Evolutionary conservation across 2,888 invertebrate genomes (phyloP).

Genomic region (Andrena praecox): DNA sequence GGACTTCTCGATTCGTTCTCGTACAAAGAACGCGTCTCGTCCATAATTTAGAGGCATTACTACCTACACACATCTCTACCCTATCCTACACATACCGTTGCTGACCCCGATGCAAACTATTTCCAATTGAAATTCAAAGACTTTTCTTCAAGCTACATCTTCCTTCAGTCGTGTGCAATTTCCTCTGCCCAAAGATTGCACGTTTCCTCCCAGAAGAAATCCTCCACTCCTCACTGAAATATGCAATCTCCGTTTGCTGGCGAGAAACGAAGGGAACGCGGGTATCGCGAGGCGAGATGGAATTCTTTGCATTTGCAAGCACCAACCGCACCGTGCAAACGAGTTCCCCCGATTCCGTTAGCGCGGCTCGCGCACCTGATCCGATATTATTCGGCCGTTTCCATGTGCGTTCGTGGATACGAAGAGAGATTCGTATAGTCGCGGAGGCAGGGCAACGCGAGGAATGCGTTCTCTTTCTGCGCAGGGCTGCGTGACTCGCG

Average conservation of each 20-base stretch:
- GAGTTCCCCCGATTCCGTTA: constrained; percentile 39
- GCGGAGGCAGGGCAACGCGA: constrained; percentile 7
- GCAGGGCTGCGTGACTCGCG: constrained; percentile 36
- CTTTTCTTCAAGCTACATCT: too few relatives aligned
- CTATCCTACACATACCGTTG: too few relatives aligned
- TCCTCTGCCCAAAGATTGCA: too few relatives aligned
- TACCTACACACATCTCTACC: too few relatives aligned
- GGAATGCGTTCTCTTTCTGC: constrained; percentile 58
- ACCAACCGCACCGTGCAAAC: constrained; percentile 28
- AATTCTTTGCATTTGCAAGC: constrained; percentile 37
- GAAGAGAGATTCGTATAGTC: constrained; percentile 1
- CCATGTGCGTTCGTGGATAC: constrained; percentile 26
- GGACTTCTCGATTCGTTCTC: too few relatives aligned
- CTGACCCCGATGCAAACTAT: too few relatives aligned
- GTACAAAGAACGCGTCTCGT: too few relatives aligned
- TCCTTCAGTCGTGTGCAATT: too few relatives aligned
- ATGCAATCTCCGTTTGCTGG: not conserved
- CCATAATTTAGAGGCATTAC: too few relatives aligned
- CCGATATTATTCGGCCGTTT: constrained; percentile 47
- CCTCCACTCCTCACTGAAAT: not conserved
- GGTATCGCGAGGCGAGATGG: constrained; percentile 4
- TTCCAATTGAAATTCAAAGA: too few relatives aligned
- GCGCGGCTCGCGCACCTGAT: constrained; percentile 13
- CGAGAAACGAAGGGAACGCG: not conserved
- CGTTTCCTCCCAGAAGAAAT: not conserved